phyloP scores from a whole-genome alignment of 2,797 vertebrate genomes.

The Spinibarbus caldwelli region DNA sequence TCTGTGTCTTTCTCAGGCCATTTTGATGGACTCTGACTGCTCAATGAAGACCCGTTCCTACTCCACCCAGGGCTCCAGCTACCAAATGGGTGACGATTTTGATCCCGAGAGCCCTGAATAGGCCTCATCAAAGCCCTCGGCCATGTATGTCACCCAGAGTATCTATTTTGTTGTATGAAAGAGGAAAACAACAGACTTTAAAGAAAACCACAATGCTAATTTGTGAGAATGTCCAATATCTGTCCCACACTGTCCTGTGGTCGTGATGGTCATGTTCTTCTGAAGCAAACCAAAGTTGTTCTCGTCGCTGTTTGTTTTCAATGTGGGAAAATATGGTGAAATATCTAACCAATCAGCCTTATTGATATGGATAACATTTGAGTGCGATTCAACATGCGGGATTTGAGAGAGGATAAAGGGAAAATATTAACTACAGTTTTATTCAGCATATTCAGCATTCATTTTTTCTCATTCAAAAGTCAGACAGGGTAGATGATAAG shows the following conservation, averaged over 20 bases:
- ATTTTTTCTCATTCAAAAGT: neutral
- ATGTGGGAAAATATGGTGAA: conserved; percentile 35
- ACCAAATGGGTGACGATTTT: conserved; percentile 84
- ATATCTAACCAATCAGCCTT: conserved; percentile 84
- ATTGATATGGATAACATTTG: conserved; percentile 63
- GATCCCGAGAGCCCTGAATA: conserved; percentile 90
- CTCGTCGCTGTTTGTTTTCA: conserved; percentile 72
- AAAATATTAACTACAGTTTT: neutral
- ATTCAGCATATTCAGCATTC: neutral
- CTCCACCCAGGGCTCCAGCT: conserved; percentile 87
- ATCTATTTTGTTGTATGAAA: conserved; percentile 82
- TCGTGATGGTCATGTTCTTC: conserved; percentile 71
- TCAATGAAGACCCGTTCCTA: conserved; percentile 94
- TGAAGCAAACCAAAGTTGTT: conserved; percentile 84
- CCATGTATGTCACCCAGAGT: conserved; percentile 71
- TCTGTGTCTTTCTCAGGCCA: conserved; percentile 82
- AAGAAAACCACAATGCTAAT: conserved; percentile 63
- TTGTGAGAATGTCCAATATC: conserved; percentile 76
- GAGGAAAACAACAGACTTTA: conserved; percentile 59
- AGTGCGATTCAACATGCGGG: neutral
- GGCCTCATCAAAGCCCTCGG: conserved; percentile 62
- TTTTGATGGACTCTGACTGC: conserved; percentile 95
- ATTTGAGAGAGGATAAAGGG: neutral
- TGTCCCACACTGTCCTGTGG: conserved; percentile 74
- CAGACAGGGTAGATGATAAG: neutral